These are phyloP conservation scores for Monodelphis domestica DNA, from an alignment of 2,797 vertebrate genomes.

Conservation along the genomic window DNA sequence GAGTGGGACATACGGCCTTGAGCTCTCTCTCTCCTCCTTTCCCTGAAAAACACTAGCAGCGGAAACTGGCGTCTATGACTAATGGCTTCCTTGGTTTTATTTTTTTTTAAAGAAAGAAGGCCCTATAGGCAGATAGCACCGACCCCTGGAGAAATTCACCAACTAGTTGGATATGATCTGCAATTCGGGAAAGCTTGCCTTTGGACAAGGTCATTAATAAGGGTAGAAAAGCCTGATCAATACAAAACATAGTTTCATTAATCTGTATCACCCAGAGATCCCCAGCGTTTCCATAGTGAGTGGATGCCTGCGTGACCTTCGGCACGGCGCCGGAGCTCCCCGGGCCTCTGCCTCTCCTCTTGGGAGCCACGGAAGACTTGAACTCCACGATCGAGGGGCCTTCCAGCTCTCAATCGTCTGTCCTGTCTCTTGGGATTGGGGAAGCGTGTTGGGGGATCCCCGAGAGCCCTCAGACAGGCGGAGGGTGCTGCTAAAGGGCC, in stretches of 20 bases:
- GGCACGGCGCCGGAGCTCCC: not conserved
- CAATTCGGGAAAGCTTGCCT: not conserved
- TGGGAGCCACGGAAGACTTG: not conserved
- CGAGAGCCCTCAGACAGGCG: not conserved
- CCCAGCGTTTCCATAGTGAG: not conserved
- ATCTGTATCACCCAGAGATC: not conserved
- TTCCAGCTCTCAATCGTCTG: not conserved
- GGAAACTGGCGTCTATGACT: not conserved
- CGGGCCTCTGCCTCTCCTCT: not conserved
- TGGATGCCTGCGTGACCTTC: not conserved
- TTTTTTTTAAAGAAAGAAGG: not conserved
- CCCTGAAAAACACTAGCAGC: not conserved
- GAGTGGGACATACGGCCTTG: not conserved
- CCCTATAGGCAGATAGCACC: not conserved
- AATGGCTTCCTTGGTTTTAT: not conserved
- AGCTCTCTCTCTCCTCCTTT: not conserved
- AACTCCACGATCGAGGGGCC: not conserved
- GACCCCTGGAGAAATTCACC: not conserved
- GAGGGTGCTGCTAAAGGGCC: not conserved
- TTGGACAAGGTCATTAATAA: not conserved
- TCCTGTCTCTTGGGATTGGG: not conserved
- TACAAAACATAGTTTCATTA: not conserved
- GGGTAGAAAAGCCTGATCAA: not conserved
- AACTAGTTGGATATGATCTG: not conserved
- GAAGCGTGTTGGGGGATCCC: not conserved